Conservation (phyloP, 2,113 vertebrate species). For the Tonatia bakeri region DNA sequence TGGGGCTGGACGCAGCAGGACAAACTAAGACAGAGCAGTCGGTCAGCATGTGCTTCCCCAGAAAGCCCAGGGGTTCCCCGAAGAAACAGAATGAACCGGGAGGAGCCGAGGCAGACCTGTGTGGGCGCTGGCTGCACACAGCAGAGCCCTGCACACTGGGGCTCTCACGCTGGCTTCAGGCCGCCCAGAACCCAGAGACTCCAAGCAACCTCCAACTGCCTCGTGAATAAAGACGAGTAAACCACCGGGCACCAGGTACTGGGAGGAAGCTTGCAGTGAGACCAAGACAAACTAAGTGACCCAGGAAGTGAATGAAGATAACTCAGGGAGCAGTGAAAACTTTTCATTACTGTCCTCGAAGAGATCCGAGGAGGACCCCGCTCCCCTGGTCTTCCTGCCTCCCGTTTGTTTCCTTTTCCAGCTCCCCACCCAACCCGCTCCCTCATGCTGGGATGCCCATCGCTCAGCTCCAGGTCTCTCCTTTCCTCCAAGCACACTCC, state of each 20-base stretch:
- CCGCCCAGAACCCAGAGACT: accelerated
- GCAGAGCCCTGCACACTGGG: neutral
- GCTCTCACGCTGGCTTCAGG: neutral
- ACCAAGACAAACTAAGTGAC: neutral
- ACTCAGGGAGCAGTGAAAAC: neutral
- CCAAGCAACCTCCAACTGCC: neutral
- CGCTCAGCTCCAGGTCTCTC: neutral
- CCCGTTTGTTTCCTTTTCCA: neutral
- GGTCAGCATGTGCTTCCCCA: neutral
- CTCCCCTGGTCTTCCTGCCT: neutral
- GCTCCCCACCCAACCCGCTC: too few species aligned
- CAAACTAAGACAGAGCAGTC: neutral
- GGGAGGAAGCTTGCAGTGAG: neutral
- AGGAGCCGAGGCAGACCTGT: accelerated
- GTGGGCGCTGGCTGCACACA: neutral
- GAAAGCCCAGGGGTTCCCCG: neutral
- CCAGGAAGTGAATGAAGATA: neutral
- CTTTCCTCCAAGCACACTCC: neutral
- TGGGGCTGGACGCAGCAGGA: neutral
- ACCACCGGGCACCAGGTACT: neutral
- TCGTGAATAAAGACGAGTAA: neutral
- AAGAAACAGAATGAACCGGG: neutral
- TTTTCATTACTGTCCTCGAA: neutral
- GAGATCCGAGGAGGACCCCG: neutral
- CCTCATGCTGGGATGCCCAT: neutral